Evolutionary conservation across 2,113 vertebrate genomes (phyloP), one percentile per base, ranked within the genome.

Genomic region (Carettochelys insculpta): DNA sequence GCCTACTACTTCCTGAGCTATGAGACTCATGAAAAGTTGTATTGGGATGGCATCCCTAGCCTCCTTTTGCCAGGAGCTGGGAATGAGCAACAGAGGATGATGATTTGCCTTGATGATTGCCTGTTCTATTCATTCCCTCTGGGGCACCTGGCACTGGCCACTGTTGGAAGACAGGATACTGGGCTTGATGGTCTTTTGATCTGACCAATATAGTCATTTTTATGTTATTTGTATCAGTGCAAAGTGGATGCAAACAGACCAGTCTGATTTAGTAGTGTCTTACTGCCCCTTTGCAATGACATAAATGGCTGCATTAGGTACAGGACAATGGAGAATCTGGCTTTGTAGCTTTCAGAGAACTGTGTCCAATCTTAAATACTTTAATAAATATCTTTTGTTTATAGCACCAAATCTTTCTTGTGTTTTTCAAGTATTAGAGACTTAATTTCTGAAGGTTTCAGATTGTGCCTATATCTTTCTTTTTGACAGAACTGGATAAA

Each of bases 1-100:
- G 43, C 77, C 86, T 83, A 90, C 20, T 24, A 61, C 61, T 50
- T 91, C 68, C 52, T 90, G 76, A 88, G 91, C 71, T 50, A 78
- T 85, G 93, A 90, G 75, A 53, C 77, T 85, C 56, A 92, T 80
- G 56, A 95, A 92, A 83, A 91, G 87, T 48, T 87, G 89, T 48
- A 50, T 50, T 50, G 48, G 48, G 48, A 12, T 50, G 48, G 48
- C 48, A 14, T 50, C 48, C 11, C 48, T 50, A 50, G 48, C 11
- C 11, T 50, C 11, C 14, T 50, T 14, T 14, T 50, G 48, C 11
- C 48, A 50, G 48, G 14, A 50, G 48, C 48, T 50, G 48, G 48
- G 48, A 50, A 50, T 50, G 48, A 50, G 14, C 48, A 50, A 50
- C 48, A 50, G 48, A 6, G 48, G 14, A 50, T 50, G 48, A 50